phyloP scores from a whole-genome alignment of 2,797 vertebrate genomes.

The Sebastes cheni region DNA sequence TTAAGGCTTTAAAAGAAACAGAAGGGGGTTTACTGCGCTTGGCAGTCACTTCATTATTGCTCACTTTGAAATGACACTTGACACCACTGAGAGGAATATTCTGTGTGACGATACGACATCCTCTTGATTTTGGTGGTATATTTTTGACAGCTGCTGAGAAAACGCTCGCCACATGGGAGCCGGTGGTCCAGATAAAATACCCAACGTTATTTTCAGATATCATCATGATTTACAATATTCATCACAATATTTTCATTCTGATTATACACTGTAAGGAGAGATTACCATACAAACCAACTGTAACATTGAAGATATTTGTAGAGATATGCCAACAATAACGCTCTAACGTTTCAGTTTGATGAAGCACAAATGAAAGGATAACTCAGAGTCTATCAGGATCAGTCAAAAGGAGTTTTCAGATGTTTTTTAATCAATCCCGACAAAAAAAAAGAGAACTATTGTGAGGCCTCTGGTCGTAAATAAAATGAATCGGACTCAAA shows the following conservation, averaged over 20 bases:
- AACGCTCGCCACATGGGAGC: slow-evolving; percentile 41
- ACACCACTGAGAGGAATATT: slow-evolving; percentile 59
- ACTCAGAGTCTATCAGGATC: slow-evolving; percentile 3
- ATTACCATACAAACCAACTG: slow-evolving; percentile 7
- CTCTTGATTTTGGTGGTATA: slow-evolving; percentile 48
- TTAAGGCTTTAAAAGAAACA: slow-evolving; percentile 54
- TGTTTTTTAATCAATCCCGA: slow-evolving; percentile 16
- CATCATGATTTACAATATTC: slow-evolving; percentile 51
- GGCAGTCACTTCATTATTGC: slow-evolving; percentile 49
- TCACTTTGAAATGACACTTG: slow-evolving; percentile 66
- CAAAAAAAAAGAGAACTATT: background rate
- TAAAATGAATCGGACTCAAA: slow-evolving; percentile 19
- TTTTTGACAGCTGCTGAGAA: slow-evolving; percentile 60
- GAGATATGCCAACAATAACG: slow-evolving; percentile 39
- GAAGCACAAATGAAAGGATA: slow-evolving; percentile 45
- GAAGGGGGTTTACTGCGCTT: slow-evolving; percentile 56
- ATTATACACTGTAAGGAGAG: slow-evolving; percentile 56
- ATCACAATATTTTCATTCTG: slow-evolving; percentile 54
- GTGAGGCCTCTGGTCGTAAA: slow-evolving; percentile 8
- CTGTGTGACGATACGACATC: slow-evolving; percentile 17
- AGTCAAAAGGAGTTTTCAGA: slow-evolving; percentile 20
- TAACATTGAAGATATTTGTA: background rate
- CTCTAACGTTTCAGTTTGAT: slow-evolving; percentile 36
- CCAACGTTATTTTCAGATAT: slow-evolving; percentile 45
- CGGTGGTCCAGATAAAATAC: slow-evolving; percentile 55